These are phyloP conservation scores for Vicugna pacos DNA, from an alignment of 2,113 vertebrate genomes.

Conservation along the genomic window DNA sequence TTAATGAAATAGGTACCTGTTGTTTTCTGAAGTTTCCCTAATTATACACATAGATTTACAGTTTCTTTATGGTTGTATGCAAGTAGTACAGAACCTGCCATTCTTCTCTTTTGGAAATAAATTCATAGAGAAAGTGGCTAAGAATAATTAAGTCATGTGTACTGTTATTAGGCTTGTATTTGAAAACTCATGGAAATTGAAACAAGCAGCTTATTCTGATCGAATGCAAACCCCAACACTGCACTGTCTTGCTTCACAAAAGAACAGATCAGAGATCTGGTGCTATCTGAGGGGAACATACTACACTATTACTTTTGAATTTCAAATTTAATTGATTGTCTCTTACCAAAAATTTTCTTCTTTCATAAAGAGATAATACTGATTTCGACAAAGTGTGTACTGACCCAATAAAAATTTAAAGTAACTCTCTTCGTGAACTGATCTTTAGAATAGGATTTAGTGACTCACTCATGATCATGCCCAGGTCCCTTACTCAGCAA, in stretches of 20 bases:
- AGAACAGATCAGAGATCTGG: background rate
- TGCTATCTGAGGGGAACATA: background rate
- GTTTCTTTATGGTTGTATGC: background rate
- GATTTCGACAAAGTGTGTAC: background rate
- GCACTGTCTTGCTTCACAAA: background rate
- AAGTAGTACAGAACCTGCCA: background rate
- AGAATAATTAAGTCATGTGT: background rate
- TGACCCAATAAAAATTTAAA: background rate
- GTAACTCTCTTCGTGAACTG: background rate
- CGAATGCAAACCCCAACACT: background rate
- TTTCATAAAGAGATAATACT: background rate
- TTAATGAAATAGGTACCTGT: background rate
- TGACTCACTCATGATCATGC: background rate
- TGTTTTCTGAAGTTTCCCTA: background rate
- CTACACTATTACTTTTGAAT: background rate
- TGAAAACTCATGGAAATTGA: background rate
- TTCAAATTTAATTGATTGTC: background rate
- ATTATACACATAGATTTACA: background rate
- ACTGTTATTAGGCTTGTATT: background rate
- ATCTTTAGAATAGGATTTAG: background rate
- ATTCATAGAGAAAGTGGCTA: background rate
- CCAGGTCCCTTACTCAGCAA: background rate
- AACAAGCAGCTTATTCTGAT: background rate
- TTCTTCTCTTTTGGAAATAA: background rate
- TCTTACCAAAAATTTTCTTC: background rate